These are phyloP conservation scores for Haliclona indistincta DNA, from an alignment of 37 sponge, comb jelly and placozoan genomes.

Conservation along the genomic window DNA sequence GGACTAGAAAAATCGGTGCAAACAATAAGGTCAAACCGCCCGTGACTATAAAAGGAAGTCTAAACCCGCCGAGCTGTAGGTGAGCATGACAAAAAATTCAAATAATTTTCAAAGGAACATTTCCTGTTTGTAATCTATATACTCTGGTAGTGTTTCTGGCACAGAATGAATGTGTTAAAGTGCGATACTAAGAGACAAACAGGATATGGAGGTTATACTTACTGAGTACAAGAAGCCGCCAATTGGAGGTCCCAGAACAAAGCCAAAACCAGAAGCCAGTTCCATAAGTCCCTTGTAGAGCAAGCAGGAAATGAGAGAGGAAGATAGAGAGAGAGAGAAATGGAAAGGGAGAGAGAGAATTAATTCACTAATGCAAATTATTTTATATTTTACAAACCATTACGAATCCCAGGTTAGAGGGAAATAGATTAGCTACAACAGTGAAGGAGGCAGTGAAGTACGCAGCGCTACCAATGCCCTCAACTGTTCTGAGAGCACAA, in stretches of 20 bases:
- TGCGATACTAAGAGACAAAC: background rate
- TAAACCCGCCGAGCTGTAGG: too few species aligned
- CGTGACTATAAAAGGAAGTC: too few species aligned
- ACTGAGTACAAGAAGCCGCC: conserved; percentile 58
- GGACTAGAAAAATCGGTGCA: too few species aligned
- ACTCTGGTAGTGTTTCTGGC: too few species aligned
- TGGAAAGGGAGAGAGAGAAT: background rate
- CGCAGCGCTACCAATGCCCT: conserved; percentile 46
- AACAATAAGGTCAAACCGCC: too few species aligned
- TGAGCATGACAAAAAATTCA: too few species aligned
- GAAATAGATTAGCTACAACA: conserved; percentile 21
- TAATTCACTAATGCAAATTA: background rate
- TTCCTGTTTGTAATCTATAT: too few species aligned
- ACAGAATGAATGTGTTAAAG: background rate
- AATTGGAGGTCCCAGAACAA: conserved; percentile 41
- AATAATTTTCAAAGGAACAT: too few species aligned
- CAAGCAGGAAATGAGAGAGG: background rate
- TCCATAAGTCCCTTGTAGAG: conserved; percentile 55
- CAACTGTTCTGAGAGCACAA: conserved; percentile 21
- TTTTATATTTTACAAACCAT: conserved; percentile 1
- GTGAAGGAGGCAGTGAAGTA: conserved; percentile 38
- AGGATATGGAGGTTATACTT: background rate
- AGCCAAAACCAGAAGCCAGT: conserved; percentile 45
- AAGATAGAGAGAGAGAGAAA: conserved; percentile 3
- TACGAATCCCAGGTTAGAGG: background rate